Percentiles rank a stretch among this genome's conserved stretches.
Conservation (phyloP, 2,888 invertebrate species). For the Parnassius smintheus region DNA sequence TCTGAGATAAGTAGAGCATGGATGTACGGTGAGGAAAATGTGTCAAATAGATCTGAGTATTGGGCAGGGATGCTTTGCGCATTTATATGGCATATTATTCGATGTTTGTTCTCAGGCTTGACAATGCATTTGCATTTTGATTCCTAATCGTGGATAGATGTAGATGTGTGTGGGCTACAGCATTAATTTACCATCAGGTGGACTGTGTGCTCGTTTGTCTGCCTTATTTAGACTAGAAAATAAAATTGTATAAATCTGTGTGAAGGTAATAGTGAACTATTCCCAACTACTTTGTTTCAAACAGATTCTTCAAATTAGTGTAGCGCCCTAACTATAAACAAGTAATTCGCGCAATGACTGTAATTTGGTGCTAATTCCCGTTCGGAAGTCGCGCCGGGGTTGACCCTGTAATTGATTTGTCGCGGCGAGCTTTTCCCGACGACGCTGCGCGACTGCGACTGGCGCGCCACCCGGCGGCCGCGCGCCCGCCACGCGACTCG, state of each 20-base stretch:
- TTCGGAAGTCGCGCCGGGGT: constrained; percentile 62
- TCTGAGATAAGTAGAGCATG: too few species aligned
- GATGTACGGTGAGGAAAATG: too few species aligned
- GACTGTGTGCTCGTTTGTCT: too few species aligned
- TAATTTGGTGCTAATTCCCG: constrained; percentile 73
- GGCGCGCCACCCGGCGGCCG: constrained; percentile 49
- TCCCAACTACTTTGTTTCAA: constrained; percentile 8
- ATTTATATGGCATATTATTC: too few species aligned
- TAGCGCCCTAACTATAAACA: constrained; percentile 61
- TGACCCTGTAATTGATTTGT: constrained; percentile 77
- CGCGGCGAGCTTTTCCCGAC: constrained; percentile 49
- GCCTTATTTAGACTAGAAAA: too few species aligned
- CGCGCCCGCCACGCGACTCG: constrained; percentile 42
- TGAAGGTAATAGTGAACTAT: constrained; percentile 26
- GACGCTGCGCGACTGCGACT: constrained; percentile 36
- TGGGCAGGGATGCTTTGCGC: too few species aligned
- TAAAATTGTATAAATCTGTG: constrained; percentile 14
- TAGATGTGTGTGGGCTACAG: too few species aligned
- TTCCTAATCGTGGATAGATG: too few species aligned
- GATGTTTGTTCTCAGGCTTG: too few species aligned
- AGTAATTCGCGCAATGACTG: constrained; percentile 59
- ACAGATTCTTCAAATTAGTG: constrained; percentile 60
- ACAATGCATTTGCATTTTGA: too few species aligned
- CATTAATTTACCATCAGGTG: too few species aligned
- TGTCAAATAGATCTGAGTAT: too few species aligned